Evolutionary conservation across 2,113 vertebrate species (phyloP), one percentile per base, ranked within the genome.

Genomic region (Pyxicephalus adspersus): DNA sequence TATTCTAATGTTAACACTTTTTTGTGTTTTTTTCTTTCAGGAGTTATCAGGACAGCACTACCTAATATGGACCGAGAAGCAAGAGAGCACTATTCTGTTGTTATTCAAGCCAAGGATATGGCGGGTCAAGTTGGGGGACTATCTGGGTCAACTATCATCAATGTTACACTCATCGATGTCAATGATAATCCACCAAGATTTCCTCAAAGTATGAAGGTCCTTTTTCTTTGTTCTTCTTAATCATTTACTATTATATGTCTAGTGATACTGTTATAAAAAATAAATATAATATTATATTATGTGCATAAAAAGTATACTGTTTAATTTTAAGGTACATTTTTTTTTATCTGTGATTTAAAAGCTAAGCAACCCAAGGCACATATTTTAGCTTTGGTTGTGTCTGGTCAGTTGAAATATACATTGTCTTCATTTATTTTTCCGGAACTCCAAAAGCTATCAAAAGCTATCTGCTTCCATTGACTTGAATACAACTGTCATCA

Each of bases 71-170:
- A 99, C 86, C 94, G 98, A 79, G 97, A 99, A 94, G 98, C 96
- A 87, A 93, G 95, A 89, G 97, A 99, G 72, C 96, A 98, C 86
- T 99, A 98, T 87, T 95, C 94, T 0, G 97, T 99, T 67, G 96
- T 99, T 78, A 98, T 99, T 91, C 98, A 99, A 92, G 98, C 97
- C 93, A 99, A 99, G 94, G 98, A 99, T 89, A 99, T 99, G 98
- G 97, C 96, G 50, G 98, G 98, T 58, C 96, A 98, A 89, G 95
- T 98, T 1, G 98, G 98, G 83, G 97, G 97, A 25, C 94, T 98
- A 57, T 98, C 97, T 0, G 98, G 98, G 66, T 97, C 98, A 26
- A 98, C 97, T 68, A 97, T 96, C 1, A 93, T 99, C 87, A 99
- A 98, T 89, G 97, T 99, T 89, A 98, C 97, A 0, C 93, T 99